Evolutionary conservation across 2,113 vertebrate species (phyloP).

Genomic region (Anas platyrhynchos): DNA sequence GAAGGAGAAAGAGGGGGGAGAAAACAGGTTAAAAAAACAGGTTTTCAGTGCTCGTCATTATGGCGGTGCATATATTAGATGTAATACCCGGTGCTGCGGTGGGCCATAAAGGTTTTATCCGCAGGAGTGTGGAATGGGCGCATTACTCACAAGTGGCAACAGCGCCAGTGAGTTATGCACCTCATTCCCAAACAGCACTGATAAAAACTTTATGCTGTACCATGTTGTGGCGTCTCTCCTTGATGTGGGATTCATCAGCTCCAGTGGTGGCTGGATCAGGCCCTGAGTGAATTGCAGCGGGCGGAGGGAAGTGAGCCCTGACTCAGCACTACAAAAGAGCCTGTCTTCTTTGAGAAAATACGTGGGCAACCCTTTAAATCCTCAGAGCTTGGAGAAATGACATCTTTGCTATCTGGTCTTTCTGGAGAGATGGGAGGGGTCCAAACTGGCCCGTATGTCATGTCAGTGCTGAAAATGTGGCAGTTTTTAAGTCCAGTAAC

Average conservation of each 20-base stretch:
- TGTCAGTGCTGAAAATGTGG: neutral
- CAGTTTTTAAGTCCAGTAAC: neutral
- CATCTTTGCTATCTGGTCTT: neutral
- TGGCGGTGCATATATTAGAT: conserved; percentile 51
- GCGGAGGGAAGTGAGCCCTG: neutral
- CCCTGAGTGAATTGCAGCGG: neutral
- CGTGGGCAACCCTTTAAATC: neutral
- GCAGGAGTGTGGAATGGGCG: conserved; percentile 30
- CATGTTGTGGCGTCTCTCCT: neutral
- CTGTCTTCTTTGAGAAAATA: neutral
- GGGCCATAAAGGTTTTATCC: conserved; percentile 72
- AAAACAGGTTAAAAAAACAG: conserved; percentile 26
- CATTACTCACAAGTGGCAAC: conserved; percentile 65
- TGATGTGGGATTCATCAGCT: conserved; percentile 18
- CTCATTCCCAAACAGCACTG: conserved; percentile 17
- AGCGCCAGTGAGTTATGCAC: conserved; percentile 42
- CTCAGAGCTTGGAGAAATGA: neutral
- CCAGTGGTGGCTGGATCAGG: neutral
- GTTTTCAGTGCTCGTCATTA: conserved; percentile 57
- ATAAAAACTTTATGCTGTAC: conserved; percentile 69
- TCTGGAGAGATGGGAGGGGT: neutral
- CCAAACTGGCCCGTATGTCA: neutral
- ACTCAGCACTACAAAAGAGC: conserved; percentile 18
- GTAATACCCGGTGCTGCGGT: neutral
- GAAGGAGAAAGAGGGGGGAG: neutral